Evolutionary conservation across 2,113 vertebrate species (phyloP).

Genomic region (Rhombomys opimus): DNA sequence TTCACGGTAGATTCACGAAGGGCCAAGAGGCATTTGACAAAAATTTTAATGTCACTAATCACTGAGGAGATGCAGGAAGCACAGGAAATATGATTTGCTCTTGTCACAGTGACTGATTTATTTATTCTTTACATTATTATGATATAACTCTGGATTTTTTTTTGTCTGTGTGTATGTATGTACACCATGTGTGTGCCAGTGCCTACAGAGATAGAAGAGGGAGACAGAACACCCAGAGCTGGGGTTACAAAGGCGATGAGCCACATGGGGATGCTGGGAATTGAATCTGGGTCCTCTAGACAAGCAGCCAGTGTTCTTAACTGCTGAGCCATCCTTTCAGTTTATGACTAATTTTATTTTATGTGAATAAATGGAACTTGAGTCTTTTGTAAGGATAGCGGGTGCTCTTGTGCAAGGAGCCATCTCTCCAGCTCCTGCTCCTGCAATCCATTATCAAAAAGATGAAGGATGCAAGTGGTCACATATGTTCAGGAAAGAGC

Average conservation of each 20-base stretch:
- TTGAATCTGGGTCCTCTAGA: background rate
- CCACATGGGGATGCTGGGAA: background rate
- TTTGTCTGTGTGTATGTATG: background rate
- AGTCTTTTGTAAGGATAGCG: background rate
- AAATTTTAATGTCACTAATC: background rate
- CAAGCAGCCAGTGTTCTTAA: background rate
- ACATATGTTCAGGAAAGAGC: background rate
- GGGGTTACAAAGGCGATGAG: background rate
- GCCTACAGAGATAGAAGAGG: background rate
- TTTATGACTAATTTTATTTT: background rate
- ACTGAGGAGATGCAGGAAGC: background rate
- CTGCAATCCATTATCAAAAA: background rate
- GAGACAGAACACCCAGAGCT: too few relatives aligned
- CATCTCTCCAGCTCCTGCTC: background rate
- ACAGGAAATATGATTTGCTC: background rate
- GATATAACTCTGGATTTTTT: background rate
- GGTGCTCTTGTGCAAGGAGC: background rate
- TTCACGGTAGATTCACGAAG: background rate
- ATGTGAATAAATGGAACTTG: background rate
- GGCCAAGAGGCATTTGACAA: background rate
- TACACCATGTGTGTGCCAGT: background rate
- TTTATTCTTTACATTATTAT: background rate
- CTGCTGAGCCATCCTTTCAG: background rate
- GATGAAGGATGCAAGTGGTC: background rate
- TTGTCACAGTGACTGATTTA: background rate